phyloP scores from a whole-genome alignment of 2,888 invertebrate genomes.

The Conomelus anceps region DNA sequence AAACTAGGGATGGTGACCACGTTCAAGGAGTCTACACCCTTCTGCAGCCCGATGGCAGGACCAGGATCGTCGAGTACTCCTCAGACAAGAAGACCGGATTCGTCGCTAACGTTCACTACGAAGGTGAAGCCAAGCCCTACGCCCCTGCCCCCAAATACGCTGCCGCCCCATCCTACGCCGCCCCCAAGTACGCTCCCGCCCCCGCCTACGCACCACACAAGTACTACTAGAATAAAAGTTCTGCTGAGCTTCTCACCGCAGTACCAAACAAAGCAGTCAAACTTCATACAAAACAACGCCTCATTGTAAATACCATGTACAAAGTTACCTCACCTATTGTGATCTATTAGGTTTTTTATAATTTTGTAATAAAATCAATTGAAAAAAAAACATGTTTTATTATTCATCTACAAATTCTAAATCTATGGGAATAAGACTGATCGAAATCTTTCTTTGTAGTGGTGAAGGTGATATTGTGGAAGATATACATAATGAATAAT shows the following conservation, averaged over 20 bases:
- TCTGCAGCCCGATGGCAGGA: conserved; percentile 62
- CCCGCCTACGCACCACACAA: background rate
- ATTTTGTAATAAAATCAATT: conserved; percentile 4
- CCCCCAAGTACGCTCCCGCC: background rate
- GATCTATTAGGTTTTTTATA: background rate
- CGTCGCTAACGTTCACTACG: background rate
- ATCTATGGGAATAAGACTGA: too few relatives aligned
- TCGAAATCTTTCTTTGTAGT: too few relatives aligned
- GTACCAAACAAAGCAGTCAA: background rate
- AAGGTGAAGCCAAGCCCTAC: background rate
- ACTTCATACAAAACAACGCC: background rate
- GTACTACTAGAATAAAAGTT: background rate
- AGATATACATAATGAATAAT: too few relatives aligned
- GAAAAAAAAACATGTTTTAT: background rate
- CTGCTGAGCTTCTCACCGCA: background rate
- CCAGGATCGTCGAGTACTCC: conserved; percentile 63
- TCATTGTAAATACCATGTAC: background rate
- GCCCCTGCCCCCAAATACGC: conserved; percentile 2
- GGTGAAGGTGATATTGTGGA: too few relatives aligned
- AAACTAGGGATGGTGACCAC: conserved; percentile 64
- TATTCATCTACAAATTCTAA: background rate
- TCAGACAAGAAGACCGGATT: conserved; percentile 46
- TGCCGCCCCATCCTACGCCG: background rate
- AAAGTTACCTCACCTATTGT: background rate
- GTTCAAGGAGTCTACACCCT: conserved; percentile 53